Base-by-base conservation (phyloP, 2,113 vertebrate species). In the Microcebus lehilahytsara region DNA sequence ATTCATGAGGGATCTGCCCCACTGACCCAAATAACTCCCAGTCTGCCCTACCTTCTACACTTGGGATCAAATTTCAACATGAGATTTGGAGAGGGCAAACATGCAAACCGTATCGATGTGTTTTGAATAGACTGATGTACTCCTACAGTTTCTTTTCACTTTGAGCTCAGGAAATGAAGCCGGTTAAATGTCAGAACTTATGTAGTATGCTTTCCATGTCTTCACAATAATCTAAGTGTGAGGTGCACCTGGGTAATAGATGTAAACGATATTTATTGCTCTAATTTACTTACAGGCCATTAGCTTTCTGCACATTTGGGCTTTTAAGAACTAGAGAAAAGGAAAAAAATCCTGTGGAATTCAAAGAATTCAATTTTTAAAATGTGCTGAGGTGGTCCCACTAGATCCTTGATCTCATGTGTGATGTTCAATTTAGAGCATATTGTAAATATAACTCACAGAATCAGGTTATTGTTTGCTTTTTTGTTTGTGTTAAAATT, bases 261-360 rank as follows among this genome's bases (percentile, higher is more conserved):
- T 97, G 60, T 81, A 98, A 97, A 97, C 91, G 79, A 94, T 92
- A 67, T 91, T 97, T 95, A 93, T 90, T 95, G 93, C 64, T 96
- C 40, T 97, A 97, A 95, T 97, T 98, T 97, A 97, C 85, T 97
- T 96, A 96, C 40, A 98, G 88, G 78, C 83, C 89, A 96, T 98
- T 98, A 98, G 92, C 34, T 98, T 53, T 96, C 92, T 72, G 92
- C 19, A 75, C 71, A 97, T 90, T 69, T 89, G 56, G 80, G 46
- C 23, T 96, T 96, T 96, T 71, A 96, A 98, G 93, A 97, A 93
- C 93, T 72, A 11, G 75, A 92, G 72, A 60, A 91, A 94, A 97
- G 51, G 53, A 97, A 93, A 62, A 51, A 5, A 34, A 34, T 53
- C 80, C 97, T 98, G 22, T 89, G 75, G 96, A 91, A 72, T 32